Evolutionary conservation across 2,113 vertebrate genomes (phyloP).

Genomic region (Pithys albifrons): DNA sequence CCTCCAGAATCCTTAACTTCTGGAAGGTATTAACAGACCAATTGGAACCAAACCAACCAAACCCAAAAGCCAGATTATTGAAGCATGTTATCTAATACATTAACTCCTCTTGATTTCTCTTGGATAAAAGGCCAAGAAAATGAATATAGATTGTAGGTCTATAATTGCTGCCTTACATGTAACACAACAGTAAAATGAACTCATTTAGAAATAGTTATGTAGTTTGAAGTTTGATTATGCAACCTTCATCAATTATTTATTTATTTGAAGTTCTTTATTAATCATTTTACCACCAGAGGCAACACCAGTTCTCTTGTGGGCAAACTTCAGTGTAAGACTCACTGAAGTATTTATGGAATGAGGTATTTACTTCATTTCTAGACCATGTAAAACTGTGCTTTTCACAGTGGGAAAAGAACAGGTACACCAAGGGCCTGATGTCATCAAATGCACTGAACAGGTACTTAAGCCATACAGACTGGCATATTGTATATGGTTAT

Average conservation of each 20-base stretch:
- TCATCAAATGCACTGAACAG: not conserved
- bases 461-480: not conserved
- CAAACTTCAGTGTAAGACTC: not conserved
- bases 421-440: not conserved
- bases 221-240: not conserved
- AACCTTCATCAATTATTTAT: not conserved
- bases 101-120: not conserved
- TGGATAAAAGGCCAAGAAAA: not conserved
- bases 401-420: not conserved
- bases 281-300: not conserved
- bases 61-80: not conserved
- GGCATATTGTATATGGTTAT: not conserved
- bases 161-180: not conserved
- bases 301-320: not conserved
- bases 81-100: not conserved
- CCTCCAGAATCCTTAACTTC: not conserved
- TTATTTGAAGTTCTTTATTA: slow-evolving; percentile 21
- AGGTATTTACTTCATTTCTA: not conserved
- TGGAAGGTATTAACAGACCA: not conserved
- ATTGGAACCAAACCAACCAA: not conserved
- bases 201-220: not conserved
- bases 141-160: not conserved
- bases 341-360: slow-evolving; percentile 27
- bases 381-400: not conserved
- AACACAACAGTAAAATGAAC: not conserved